Evolutionary conservation across 1,140 invertebrate genomes (phyloP).

Genomic region (Theocolax elegans): DNA sequence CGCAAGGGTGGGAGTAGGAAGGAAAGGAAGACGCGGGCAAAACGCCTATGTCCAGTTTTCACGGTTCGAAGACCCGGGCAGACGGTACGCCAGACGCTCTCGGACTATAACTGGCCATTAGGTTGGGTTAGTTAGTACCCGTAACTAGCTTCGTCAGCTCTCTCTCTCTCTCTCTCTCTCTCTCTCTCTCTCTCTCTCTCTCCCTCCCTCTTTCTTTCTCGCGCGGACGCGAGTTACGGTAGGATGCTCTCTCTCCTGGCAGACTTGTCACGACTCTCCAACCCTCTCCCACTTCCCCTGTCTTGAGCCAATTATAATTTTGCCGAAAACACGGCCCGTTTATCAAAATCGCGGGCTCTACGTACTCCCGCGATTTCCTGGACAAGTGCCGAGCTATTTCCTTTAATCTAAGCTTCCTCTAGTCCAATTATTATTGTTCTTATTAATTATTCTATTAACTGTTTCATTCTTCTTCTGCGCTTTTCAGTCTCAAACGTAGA

Average conservation of each 20-base stretch:
- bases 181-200: background rate
- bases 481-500: no score
- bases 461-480: no score
- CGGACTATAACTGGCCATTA: slow-evolving; percentile 49
- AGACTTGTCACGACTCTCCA: background rate
- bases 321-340: slow-evolving; percentile 18
- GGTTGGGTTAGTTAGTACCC: slow-evolving; percentile 33
- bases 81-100: slow-evolving; percentile 30
- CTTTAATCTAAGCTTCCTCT: no score
- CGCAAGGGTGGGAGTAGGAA: background rate
- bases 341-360: background rate
- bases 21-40: background rate
- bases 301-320: slow-evolving; percentile 23
- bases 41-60: slow-evolving; percentile 39
- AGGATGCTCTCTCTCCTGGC: slow-evolving; percentile 12
- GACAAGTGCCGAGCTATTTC: no score
- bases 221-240: slow-evolving; percentile 21
- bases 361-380: no score
- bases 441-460: no score
- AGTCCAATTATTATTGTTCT: no score
- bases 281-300: background rate
- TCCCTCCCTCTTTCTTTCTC: background rate
- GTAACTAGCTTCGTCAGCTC: slow-evolving; percentile 21
- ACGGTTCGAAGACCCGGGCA: slow-evolving; percentile 47
- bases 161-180: background rate